Percentiles rank a stretch among this genome's conserved stretches.
Evolutionary conservation across 2,888 invertebrate species (phyloP).

Genomic region (Nasonia oneida): DNA sequence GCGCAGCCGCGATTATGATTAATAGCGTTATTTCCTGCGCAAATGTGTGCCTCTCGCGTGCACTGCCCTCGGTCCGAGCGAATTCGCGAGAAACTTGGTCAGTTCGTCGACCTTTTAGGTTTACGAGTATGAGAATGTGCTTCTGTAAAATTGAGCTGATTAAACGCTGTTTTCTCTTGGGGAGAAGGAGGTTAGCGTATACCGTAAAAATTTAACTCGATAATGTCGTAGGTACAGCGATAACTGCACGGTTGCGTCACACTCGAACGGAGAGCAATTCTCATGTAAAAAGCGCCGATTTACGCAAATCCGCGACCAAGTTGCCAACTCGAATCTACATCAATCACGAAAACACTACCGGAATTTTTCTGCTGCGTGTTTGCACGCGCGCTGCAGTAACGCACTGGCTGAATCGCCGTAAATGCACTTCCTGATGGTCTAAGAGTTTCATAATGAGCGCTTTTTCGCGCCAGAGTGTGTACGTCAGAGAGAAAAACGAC

Average conservation of each 20-base stretch:
- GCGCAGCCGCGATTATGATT: conserved; percentile 50
- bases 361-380: conserved; percentile 4
- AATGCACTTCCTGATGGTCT: neutral
- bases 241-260: neutral
- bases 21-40: conserved; percentile 40
- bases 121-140: neutral
- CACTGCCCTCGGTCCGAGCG: neutral
- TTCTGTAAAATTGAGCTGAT: neutral
- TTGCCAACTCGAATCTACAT: conserved; percentile 19
- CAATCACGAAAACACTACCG: conserved; percentile 34
- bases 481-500: neutral
- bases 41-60: neutral
- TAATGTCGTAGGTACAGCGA: neutral
- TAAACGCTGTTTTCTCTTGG: neutral
- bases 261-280: neutral
- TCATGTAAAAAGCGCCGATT: neutral
- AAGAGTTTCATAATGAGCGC: neutral
- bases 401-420: neutral
- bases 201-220: neutral
- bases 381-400: neutral
- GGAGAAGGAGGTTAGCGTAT: neutral
- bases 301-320: neutral
- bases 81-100: conserved; percentile 42
- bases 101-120: conserved; percentile 24
- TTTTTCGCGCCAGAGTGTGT: neutral